These are phyloP conservation scores for Oreochromis spilurus DNA, from an alignment of 2,113 vertebrate genomes.

Conservation along the genomic window DNA sequence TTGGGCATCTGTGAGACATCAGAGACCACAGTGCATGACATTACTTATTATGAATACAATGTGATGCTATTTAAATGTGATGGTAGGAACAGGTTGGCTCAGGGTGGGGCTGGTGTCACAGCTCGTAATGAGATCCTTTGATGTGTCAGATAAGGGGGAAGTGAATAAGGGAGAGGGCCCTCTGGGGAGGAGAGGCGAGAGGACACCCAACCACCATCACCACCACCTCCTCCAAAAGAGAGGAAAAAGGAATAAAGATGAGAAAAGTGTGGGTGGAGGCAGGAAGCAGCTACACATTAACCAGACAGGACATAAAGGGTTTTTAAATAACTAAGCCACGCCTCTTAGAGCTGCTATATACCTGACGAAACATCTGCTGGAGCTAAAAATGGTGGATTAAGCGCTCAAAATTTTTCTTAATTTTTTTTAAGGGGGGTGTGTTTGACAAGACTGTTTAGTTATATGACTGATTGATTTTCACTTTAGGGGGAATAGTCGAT, in stretches of 20 bases:
- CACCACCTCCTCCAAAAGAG: conserved; percentile 9
- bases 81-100: conserved; percentile 64
- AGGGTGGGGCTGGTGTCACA: conserved; percentile 60
- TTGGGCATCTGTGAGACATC: conserved; percentile 44
- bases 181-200: conserved; percentile 53
- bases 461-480: background rate
- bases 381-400: background rate
- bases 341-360: background rate
- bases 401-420: background rate
- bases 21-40: conserved; percentile 62
- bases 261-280: conserved; percentile 17
- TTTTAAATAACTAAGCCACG: background rate
- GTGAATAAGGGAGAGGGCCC: conserved; percentile 49
- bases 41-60: conserved; percentile 67
- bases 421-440: background rate
- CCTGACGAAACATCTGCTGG: background rate
- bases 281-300: conserved; percentile 6
- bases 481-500: background rate
- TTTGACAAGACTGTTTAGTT: background rate
- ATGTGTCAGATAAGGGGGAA: conserved; percentile 73
- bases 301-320: background rate
- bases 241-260: conserved; percentile 22
- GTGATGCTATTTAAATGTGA: conserved; percentile 70
- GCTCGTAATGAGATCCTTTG: conserved; percentile 76
- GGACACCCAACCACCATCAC: conserved; percentile 42